Evolutionary conservation across 2,113 vertebrate genomes (phyloP), one percentile per base, ranked within the genome.

Genomic region (Hippocampus comes): DNA sequence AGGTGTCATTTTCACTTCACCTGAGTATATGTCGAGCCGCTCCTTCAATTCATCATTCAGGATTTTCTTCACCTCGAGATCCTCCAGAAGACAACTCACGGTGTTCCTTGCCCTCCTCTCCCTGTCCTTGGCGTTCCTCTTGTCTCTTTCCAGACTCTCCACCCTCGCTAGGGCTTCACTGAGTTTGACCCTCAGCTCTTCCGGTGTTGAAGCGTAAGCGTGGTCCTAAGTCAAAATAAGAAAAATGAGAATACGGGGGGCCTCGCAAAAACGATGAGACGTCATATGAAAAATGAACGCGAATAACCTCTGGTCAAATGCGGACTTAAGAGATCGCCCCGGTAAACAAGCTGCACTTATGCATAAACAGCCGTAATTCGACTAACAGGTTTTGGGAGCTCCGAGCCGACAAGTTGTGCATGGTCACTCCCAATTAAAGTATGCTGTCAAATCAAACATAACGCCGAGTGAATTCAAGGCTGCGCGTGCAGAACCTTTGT

Each of bases 1-100:
- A 48, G 3, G 14, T 20, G 18, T 51, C 5, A 30, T n/a, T 42
- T 42, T 41, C 12, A 20, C 69, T 64, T 69, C 57, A 71, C 68
- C 61, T 21, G 63, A 49, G 17, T 59, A 43, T 7, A 9, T 49
- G 1, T 76, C 46, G 1, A 71, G 61, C 15, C 41, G 38, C 8
- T 70, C 25, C 49, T 70, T 73, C 60, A 70, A 30, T 30, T 78
- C 66, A 15, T 69, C 74, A 55, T 72, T 77, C 60, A 68, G 49
- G 6, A 65, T 42, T n/a, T 59, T 73, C 21, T 74, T 66, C 11
- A 23, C 9, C 42, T 21, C 59, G 6, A 74, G 67, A 61, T 73
- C 30, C 53, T 74, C 43, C 42, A 70, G 53, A 60, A 70, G 71
- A 60, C n/a, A 34, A n/a, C 11, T 4, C n/a, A 78, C 12, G 0